Evolutionary conservation across 2,888 invertebrate genomes (phyloP), one percentile per base, ranked within the genome.

Genomic region (Caenorhabditis panamensis): DNA sequence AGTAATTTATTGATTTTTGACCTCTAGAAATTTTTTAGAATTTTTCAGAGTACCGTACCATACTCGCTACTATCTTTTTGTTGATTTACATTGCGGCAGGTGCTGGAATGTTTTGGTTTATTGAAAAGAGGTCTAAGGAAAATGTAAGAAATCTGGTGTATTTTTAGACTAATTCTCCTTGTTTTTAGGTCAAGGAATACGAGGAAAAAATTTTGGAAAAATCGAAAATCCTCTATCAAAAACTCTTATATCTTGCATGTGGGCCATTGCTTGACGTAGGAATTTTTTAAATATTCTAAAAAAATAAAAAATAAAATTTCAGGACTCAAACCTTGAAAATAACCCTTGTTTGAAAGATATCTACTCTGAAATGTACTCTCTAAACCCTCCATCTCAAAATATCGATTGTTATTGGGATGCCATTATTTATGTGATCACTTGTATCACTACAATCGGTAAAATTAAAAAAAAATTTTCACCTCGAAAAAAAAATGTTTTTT

Each of bases 361-460:
- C 37, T 64, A 49, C 51, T 20, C 22, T 1, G 8, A 18, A 28
- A 5, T 63, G 37, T 24, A n/a, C 13, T 20, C 24, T 13, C 0
- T 47, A 5, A 54, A 56, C 16, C 44, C 53, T 31, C 64, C 71
- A 6, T 56, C 37, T 16, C 41, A 73, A n/a, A 37, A n/a, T n/a
- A 73, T 73, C 6, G 18, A 58, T 9, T 5, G 22, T 13, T 73
- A 47, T 51, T 18, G 20, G 36, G 56, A 63, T 51, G 72, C 54
- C 2, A 1, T 73, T 5, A 47, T 41, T 26, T 73, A 64, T 28
- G 63, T 73, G 0, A 4, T 73, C 26, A 58, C 72, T 20, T 49
- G 28, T 9, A 73, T 73, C 26, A 73, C 72, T 2, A 73, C 72
- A 11, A 73, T 73, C 2, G 72, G 72, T 73, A 41, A 41, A 41